Conservation (phyloP, 1,140 invertebrate species). For the Helicoverpa zea region DNA sequence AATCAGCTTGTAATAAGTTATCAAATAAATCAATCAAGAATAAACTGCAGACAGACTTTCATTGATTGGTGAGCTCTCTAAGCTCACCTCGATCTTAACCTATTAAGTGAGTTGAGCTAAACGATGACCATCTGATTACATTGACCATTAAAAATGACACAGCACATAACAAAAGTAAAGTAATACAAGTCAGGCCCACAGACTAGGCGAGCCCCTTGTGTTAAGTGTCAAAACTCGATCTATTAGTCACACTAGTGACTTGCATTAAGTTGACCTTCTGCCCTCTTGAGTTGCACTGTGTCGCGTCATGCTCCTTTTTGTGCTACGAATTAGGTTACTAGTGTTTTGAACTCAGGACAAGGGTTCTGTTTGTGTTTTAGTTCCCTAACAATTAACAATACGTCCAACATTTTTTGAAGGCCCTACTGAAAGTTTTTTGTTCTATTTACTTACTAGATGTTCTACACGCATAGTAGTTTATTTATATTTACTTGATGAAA, state of each 20-base stretch:
- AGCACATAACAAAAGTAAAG: slow-evolving; percentile 3
- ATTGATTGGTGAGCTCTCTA: too few relatives aligned
- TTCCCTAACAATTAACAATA: not conserved
- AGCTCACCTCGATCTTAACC: not conserved
- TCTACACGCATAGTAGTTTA: too few relatives aligned
- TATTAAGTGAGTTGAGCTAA: not conserved
- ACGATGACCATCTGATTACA: not conserved
- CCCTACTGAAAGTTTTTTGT: not conserved
- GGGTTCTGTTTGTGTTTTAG: slow-evolving; percentile 5
- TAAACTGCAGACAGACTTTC: too few relatives aligned
- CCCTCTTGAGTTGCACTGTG: slow-evolving; percentile 11
- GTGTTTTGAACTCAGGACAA: not conserved
- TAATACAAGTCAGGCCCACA: not conserved
- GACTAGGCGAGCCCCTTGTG: slow-evolving; percentile 17
- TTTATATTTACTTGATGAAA: too few relatives aligned
- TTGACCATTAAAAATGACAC: slow-evolving; percentile 3
- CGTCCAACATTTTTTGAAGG: not conserved
- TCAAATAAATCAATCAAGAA: too few relatives aligned
- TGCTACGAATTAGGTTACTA: slow-evolving; percentile 10
- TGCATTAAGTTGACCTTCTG: slow-evolving; percentile 26
- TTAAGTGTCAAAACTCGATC: slow-evolving; percentile 26
- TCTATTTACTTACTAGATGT: not conserved
- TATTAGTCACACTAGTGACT: slow-evolving; percentile 32
- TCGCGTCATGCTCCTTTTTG: slow-evolving; percentile 31
- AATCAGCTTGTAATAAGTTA: too few relatives aligned